Evolutionary conservation across 2,888 invertebrate species (phyloP), one percentile per base, ranked within the genome.

Genomic region (Omphaloscelis lunosa): DNA sequence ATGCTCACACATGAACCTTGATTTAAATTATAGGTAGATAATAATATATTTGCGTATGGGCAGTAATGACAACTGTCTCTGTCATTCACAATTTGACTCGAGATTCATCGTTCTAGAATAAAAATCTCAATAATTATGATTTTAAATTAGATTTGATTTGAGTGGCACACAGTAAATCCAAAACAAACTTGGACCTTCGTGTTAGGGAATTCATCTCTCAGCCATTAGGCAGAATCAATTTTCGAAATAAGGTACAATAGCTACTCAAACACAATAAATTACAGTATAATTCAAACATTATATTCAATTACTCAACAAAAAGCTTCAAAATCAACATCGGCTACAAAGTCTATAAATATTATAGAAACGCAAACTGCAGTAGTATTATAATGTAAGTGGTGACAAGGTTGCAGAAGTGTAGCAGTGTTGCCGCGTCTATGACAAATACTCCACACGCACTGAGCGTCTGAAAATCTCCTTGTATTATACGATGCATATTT

Each of bases 351-450:
- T 48, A 48, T 39, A 15, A 51, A 34, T 69, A 68, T 56, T 69
- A 73, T 12, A 83, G 65, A 53, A 83, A 70, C 3, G 77, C 71
- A 77, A 83, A 83, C 58, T 83, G 83, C 27, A 83, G 45, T 8
- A 72, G 39, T 5, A 83, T 77, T 17, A 83, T 77, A 9, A 80
- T 17, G 23, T 84, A 77, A 41, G 72, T 72, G 0, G 85, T 70
- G 15, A 84, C 63, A 34, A 85, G 48, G 15, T 75, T n/a, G n/a
- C 85, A 75, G 59, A 85, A 82, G 12, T 61, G 48, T 17, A 75
- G 15, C 51, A 76, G 12, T 3, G 77, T 72, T 1, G 76, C 72
- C 6, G 76, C 72, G 1, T 85, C 82, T 1, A 83, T 56, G 5
- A 58, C 39, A 39, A 83, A 85, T 2, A 85, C 11, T 11, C 77